Evolutionary conservation across 1,140 invertebrate genomes (phyloP).

Genomic region (Condylostylus longicornis): DNA sequence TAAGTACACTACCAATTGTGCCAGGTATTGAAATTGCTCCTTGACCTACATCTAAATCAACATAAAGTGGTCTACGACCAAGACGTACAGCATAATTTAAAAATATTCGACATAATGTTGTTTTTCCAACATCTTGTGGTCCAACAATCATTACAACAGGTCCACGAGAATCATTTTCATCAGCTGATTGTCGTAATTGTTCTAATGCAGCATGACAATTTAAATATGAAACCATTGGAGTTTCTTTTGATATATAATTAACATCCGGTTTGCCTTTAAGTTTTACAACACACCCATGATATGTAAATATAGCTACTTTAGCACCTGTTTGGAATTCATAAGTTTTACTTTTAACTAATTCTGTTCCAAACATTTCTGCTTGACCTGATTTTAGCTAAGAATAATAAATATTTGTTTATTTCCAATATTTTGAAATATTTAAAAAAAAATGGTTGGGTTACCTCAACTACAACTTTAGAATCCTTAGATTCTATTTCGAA

Average conservation of each 20-base stretch:
- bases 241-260: slow-evolving; percentile 87
- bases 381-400: slow-evolving; percentile 66
- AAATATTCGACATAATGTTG: slow-evolving; percentile 75
- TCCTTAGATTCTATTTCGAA: slow-evolving; percentile 86
- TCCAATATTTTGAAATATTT: background rate
- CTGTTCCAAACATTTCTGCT: slow-evolving; percentile 94
- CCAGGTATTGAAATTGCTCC: slow-evolving; percentile 85
- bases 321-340: slow-evolving; percentile 82
- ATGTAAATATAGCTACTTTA: slow-evolving; percentile 93
- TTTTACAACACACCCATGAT: slow-evolving; percentile 81
- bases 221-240: slow-evolving; percentile 72
- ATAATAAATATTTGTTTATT: slow-evolving; percentile 3
- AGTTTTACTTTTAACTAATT: slow-evolving; percentile 82
- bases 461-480: slow-evolving; percentile 69
- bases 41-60: slow-evolving; percentile 94
- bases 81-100: slow-evolving; percentile 88
- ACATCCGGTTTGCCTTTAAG: slow-evolving; percentile 78
- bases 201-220: slow-evolving; percentile 93
- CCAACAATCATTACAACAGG: slow-evolving; percentile 86
- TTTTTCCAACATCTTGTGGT: slow-evolving; percentile 92
- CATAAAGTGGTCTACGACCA: slow-evolving; percentile 71
- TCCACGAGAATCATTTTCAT: slow-evolving; percentile 53
- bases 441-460: slow-evolving; percentile 28
- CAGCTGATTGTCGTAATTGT: slow-evolving; percentile 65
- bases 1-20: slow-evolving; percentile 73